Conservation (phyloP, 2,888 invertebrate species). For the Octodonta nipae region DNA sequence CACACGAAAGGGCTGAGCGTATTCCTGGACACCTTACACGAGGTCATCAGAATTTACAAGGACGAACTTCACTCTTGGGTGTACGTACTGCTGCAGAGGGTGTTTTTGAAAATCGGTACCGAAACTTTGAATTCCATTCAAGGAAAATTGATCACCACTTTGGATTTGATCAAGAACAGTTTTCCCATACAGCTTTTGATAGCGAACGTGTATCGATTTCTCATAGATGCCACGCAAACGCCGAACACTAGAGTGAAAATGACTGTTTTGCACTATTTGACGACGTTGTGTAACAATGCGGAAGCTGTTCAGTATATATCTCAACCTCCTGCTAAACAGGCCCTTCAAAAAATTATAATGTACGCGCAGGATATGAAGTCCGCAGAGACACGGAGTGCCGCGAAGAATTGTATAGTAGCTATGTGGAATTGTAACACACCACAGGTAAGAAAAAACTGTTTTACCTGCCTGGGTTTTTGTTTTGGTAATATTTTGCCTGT, state of each 20-base stretch:
- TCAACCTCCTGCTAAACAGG: constrained; percentile 42
- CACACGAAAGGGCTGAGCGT: constrained; percentile 87
- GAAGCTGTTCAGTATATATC: constrained; percentile 39
- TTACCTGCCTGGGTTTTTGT: too few species aligned
- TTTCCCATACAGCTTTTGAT: constrained; percentile 54
- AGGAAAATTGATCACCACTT: constrained; percentile 74
- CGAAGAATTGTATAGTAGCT: constrained; percentile 51
- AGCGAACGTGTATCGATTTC: constrained; percentile 60
- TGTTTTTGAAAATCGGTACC: constrained; percentile 68
- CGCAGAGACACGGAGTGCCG: constrained; percentile 54
- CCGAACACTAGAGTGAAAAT: constrained; percentile 72
- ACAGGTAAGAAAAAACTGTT: constrained; percentile 49
- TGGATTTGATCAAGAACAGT: constrained; percentile 61
- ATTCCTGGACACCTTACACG: constrained; percentile 85
- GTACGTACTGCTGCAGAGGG: constrained; percentile 63
- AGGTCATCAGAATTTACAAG: constrained; percentile 74
- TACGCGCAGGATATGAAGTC: constrained; percentile 57
- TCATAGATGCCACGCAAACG: constrained; percentile 85
- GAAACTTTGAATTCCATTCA: constrained; percentile 87
- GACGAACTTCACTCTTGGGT: constrained; percentile 86
- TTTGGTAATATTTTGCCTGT: too few species aligned
- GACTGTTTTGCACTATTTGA: constrained; percentile 57
- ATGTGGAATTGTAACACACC: constrained; percentile 85
- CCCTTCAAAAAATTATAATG: constrained; percentile 58
- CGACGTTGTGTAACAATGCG: constrained; percentile 50